These are phyloP conservation scores for Malacoraja senta DNA, from an alignment of 2,797 vertebrate genomes.

Conservation along the genomic window DNA sequence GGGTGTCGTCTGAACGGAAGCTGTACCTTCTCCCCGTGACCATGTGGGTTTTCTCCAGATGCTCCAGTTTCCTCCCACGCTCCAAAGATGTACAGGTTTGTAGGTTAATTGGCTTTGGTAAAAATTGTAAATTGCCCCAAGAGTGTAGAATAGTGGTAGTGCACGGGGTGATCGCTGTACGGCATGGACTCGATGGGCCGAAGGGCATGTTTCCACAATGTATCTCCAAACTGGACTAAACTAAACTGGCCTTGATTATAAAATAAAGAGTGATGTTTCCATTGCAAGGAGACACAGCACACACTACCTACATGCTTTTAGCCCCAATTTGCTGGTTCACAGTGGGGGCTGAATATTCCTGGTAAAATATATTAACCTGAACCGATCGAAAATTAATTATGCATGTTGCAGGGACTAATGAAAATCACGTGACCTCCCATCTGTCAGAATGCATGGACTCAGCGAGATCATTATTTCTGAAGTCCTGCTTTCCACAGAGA, in stretches of 20 bases:
- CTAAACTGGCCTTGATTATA: background rate
- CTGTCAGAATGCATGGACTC: constrained; percentile 7
- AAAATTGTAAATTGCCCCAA: too few relatives aligned
- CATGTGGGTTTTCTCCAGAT: too few relatives aligned
- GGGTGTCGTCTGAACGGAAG: too few relatives aligned
- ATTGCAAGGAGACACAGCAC: background rate
- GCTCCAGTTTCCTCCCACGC: too few relatives aligned
- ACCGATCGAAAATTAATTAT: constrained; percentile 24
- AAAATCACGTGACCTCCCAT: background rate
- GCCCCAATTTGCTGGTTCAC: background rate
- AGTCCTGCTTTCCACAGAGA: background rate
- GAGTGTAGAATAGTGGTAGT: too few relatives aligned
- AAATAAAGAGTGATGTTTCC: background rate
- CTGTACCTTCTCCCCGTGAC: too few relatives aligned
- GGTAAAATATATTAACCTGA: background rate
- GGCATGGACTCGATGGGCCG: too few relatives aligned
- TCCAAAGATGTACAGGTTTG: too few relatives aligned
- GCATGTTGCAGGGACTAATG: background rate
- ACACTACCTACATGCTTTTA: constrained; percentile 1
- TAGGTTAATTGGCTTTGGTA: too few relatives aligned
- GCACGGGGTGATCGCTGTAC: too few relatives aligned
- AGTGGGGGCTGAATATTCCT: background rate
- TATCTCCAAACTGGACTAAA: too few relatives aligned
- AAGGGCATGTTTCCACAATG: too few relatives aligned
- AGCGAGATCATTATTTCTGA: constrained; percentile 18